Percentiles rank a stretch among this genome's conserved stretches.
Evolutionary conservation across 2,888 invertebrate genomes (phyloP).

Genomic region (Stenurella melanura): DNA sequence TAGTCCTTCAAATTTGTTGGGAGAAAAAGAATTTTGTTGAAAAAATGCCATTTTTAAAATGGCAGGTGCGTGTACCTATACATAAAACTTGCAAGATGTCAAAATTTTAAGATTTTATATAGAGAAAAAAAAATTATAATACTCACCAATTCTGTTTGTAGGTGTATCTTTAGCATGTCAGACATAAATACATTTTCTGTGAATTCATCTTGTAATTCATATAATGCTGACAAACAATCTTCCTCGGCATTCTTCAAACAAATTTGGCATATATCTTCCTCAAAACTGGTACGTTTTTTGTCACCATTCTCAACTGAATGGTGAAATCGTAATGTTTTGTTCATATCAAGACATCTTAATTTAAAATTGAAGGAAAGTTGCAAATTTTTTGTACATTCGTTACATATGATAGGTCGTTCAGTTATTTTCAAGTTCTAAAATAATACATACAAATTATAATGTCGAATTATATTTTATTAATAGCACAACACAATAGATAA

Average conservation of each 20-base stretch:
- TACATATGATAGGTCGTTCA: not conserved
- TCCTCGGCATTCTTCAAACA: not conserved
- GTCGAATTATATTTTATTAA: too few relatives aligned
- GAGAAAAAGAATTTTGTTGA: too few relatives aligned
- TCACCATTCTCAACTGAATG: not conserved
- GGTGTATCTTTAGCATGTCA: not conserved
- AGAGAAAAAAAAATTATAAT: too few relatives aligned
- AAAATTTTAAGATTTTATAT: too few relatives aligned
- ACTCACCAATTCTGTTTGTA: not conserved
- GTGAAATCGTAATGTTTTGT: not conserved
- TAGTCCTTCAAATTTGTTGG: too few relatives aligned
- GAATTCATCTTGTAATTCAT: not conserved
- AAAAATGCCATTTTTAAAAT: too few relatives aligned
- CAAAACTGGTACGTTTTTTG: not conserved
- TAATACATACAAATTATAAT: not conserved
- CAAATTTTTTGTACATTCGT: not conserved
- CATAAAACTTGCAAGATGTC: too few relatives aligned
- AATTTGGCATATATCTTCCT: not conserved
- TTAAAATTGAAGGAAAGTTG: not conserved
- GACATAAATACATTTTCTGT: not conserved
- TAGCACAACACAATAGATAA: too few relatives aligned
- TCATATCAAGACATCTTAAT: not conserved
- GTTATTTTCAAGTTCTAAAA: not conserved
- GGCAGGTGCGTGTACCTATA: too few relatives aligned
- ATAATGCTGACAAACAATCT: not conserved